phyloP scores from a whole-genome alignment of 2,888 invertebrate species.

The Caenorhabditis wallacei region DNA sequence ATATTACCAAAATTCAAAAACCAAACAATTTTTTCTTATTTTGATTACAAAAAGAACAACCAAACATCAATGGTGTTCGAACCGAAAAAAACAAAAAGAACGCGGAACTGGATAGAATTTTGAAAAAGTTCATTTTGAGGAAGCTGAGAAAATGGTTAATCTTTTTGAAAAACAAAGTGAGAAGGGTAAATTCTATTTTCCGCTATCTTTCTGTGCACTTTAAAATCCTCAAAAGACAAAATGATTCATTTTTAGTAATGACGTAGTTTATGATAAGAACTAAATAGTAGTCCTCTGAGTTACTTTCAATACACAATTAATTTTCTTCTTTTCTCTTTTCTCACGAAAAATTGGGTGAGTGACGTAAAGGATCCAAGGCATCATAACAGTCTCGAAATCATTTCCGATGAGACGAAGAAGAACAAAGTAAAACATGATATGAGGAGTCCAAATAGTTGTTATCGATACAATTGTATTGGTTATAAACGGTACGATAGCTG shows the following conservation, averaged over 20 bases:
- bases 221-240: background rate
- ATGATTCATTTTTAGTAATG: background rate
- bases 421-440: constrained; percentile 16
- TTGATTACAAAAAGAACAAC: too few relatives aligned
- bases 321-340: background rate
- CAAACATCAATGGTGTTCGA: too few relatives aligned
- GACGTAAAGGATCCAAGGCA: constrained; percentile 40
- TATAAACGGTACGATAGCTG: constrained; percentile 43
- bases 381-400: constrained; percentile 48
- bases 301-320: background rate
- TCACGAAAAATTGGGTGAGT: constrained; percentile 43
- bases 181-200: too few relatives aligned
- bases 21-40: too few relatives aligned
- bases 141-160: too few relatives aligned
- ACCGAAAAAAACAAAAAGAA: too few relatives aligned
- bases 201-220: too few relatives aligned
- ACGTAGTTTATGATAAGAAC: background rate
- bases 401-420: constrained; percentile 32
- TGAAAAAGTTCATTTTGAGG: too few relatives aligned
- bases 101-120: too few relatives aligned
- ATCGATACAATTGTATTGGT: constrained; percentile 45
- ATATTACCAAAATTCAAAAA: too few relatives aligned
- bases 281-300: constrained; percentile 13
- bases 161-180: too few relatives aligned
- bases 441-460: constrained; percentile 28